Base-by-base conservation (phyloP, 2,113 vertebrate genomes). In the Cervus canadensis region DNA sequence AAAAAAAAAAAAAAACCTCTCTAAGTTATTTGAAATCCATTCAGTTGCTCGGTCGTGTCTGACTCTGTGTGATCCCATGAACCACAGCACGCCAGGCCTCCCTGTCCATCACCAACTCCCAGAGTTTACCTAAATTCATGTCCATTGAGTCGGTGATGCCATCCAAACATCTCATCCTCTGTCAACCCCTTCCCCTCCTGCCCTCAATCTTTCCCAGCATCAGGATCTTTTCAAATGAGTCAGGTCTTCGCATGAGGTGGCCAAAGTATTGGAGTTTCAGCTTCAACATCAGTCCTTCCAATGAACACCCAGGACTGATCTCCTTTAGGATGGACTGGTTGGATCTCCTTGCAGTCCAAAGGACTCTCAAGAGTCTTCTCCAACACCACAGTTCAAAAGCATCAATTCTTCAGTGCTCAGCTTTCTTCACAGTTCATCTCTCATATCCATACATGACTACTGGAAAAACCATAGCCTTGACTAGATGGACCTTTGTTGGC, bases 31-130 rank as follows among this genome's bases (percentile, higher is more conserved):
- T 67, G 64, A 67, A 67, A n/a, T 19, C 33, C 33, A 2, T n/a
- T 19, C 33, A 10, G 33, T 67, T 67, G 4, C 15, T n/a, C 7
- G 19, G 33, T n/a, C 1, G 2, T 19, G 64, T 67, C 1, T 5
- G 16, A n/a, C 33, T 67, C 64, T 67, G n/a, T 67, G 33, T 8
- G 17, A 67, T 16, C 64, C 64, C 33, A 19, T n/a, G 33, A n/a
- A n/a, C 16, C 7, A 3, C 16, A 67, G 33, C 16, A 19, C 0
- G 0, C 64, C 33, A n/a, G 8, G 16, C 64, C 16, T 67, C 16
- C 16, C 64, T 67, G 16, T 67, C 64, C 16, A n/a, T 67, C 64
- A 64, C 60, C 60, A 10, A 67, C 33, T 10, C 16, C 16, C 4
- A 1, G 33, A 67, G 33, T 15, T 8, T 67, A 19, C 64, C 16